Base-by-base conservation (phyloP, 2,888 invertebrate genomes). In the Cinara cedri region DNA sequence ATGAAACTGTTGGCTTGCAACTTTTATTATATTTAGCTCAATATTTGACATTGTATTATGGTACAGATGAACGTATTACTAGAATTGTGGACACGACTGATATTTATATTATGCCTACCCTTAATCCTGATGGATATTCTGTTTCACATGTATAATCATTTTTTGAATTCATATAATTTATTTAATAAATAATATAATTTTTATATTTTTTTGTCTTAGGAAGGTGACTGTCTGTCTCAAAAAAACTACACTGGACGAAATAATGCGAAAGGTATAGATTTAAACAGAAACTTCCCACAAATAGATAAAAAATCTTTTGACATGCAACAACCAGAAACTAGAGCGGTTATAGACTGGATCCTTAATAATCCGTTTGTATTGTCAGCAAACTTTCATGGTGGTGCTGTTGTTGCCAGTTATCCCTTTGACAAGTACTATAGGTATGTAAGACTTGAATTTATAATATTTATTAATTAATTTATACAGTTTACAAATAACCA, bases 61-160 rank as follows among this genome's bases (percentile, higher is more conserved):
- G 90, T 3, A 90, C 87, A 81, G 89, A 89, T 83, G 90, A 87
- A 80, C 87, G 93, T 80, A 88, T 97, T 24, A 92, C 93, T 0
- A 88, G 88, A 81, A 86, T 99, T 80, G 89, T 99, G 0, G 91
- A 98, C 84, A 88, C 87, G 6, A 97, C 96, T 0, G 94, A 98
- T 85, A 95, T 99, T 82, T 97, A 93, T 86, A 87, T 99, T 84
- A 93, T 99, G 95, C 98, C 98, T 0, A 93, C 96, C 0, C 91
- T 99, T 90, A 99, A 99, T 88, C 99, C 99, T 51, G 94, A 99
- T 89, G 99, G 99, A 19, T 98, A 92, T 88, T 95, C 94, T 85
- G 89, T 88, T 80, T 93, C 97, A 72, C 85, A 88, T 89, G 94
- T 94, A 87, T 87, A 87, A 60, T 2, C 9, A 44, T 57, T 68